Conservation (phyloP, 2,888 invertebrate species). For the Leptinotarsa haldemani region DNA sequence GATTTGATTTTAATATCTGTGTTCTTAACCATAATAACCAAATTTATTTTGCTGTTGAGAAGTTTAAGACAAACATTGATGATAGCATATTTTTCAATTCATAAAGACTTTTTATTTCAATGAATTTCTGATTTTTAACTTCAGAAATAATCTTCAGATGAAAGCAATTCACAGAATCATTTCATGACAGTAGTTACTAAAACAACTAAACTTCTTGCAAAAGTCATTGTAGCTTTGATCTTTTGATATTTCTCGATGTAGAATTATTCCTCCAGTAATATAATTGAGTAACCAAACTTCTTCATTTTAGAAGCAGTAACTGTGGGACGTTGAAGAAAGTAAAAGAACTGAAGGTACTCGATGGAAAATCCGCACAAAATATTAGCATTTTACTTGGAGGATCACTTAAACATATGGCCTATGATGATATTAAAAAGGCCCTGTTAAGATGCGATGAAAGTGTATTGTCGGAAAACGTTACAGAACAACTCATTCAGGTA, state of each 20-base stretch:
- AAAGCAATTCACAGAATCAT: background rate
- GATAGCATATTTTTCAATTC: too few species aligned
- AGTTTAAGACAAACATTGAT: too few species aligned
- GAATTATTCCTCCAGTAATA: background rate
- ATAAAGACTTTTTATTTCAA: background rate
- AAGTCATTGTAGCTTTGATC: slow-evolving; percentile 12
- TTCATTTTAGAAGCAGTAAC: slow-evolving; percentile 60
- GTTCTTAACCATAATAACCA: slow-evolving; percentile 1
- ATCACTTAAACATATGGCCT: slow-evolving; percentile 85
- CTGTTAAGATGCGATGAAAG: slow-evolving; percentile 89
- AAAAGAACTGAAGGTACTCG: slow-evolving; percentile 91
- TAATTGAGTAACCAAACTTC: slow-evolving; percentile 5
- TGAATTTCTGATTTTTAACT: background rate
- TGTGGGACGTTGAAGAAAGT: slow-evolving; percentile 83
- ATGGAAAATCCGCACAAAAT: slow-evolving; percentile 94
- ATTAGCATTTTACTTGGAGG: slow-evolving; percentile 87
- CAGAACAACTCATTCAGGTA: slow-evolving; percentile 88
- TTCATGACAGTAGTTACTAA: slow-evolving; percentile 6
- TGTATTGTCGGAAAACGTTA: slow-evolving; percentile 84
- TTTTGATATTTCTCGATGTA: slow-evolving; percentile 1
- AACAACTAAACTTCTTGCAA: background rate
- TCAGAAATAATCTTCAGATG: background rate
- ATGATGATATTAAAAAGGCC: slow-evolving; percentile 83
- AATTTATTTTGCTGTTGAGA: background rate
- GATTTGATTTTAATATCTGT: background rate